These are phyloP conservation scores for Poeciliopsis turrubarensis DNA, from an alignment of 2,113 vertebrate genomes.

Conservation along the genomic window DNA sequence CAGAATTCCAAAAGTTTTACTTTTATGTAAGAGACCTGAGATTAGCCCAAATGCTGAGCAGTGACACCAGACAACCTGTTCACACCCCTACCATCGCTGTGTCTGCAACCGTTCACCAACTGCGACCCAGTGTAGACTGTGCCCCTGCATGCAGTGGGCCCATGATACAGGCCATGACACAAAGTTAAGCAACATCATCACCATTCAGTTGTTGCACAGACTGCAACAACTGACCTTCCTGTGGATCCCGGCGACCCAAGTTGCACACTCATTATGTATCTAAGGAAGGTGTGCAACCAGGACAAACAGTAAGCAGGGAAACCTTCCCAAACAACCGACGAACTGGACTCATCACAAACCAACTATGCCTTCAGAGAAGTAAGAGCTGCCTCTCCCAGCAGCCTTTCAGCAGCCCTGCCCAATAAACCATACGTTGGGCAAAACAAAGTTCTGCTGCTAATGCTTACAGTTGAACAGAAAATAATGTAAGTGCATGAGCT, in stretches of 20 bases:
- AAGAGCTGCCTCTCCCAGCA: not conserved
- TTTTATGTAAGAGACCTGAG: not conserved
- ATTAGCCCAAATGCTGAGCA: not conserved
- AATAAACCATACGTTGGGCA: not conserved
- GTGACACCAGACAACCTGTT: not conserved
- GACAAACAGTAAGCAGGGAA: not conserved
- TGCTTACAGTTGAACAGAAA: not conserved
- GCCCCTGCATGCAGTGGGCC: not conserved
- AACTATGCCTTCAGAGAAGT: not conserved
- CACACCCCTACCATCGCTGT: not conserved
- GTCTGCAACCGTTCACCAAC: not conserved
- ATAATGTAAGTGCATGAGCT: constrained; percentile 7
- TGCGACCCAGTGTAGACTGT: not conserved
- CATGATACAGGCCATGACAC: not conserved
- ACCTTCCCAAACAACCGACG: too few relatives aligned
- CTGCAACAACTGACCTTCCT: not conserved
- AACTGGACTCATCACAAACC: not conserved
- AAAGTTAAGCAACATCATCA: not conserved
- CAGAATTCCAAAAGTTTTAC: too few relatives aligned
- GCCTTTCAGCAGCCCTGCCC: not conserved
- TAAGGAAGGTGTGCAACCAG: not conserved
- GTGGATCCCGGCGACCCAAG: not conserved
- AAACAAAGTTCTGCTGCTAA: constrained; percentile 2
- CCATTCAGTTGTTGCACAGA: too few relatives aligned
- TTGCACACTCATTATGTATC: not conserved